Base-by-base conservation (phyloP, 2,888 invertebrate genomes). In the Himalopsyche anomala region DNA sequence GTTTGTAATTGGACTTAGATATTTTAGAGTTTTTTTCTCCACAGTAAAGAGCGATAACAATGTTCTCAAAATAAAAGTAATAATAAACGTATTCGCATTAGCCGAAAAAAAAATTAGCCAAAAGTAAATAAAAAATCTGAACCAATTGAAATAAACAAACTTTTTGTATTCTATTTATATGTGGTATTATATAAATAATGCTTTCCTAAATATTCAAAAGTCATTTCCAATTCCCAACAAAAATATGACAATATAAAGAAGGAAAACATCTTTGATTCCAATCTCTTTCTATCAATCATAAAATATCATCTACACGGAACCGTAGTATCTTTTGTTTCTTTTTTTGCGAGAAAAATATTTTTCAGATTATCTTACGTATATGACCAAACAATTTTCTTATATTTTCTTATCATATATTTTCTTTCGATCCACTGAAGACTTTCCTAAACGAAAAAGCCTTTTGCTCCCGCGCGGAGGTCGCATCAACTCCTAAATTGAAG, bases 401-500 rank as follows among this genome's bases (percentile, higher is more conserved):
- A 84, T 84, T 74, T 82, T 81, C 38, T 62, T 74, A 85, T 74
- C 82, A 80, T 40, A 45, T 54, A 82, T 85, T 82, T 85, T 85
- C 82, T 28, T 62, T 54, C 82, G 79, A 85, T 81, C 55, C 81
- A 69, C 36, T 80, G 45, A 56, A 85, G 83, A 74, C 55, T 80
- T 28, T 82, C 54, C 9, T 79, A 55, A 84, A 80, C 87, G 80
- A 69, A 36, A 83, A 45, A 85, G 82, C 82, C 84, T 83, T 84
- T 56, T 84, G 79, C 86, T 79, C 81, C 84, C 79, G 54, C 42
- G 55, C 84, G 62, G 62, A 86, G 83, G 81, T 82, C 85, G 83
- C 85, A 85, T 87, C 85, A 81, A 84, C 80, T 84, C 79, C 84
- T 81, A 88, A 87, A 88, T 88, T 87, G 88, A 87, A 88, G 85